Percentiles rank a stretch among this genome's conserved stretches.
phyloP scores from a whole-genome alignment of 2,888 invertebrate species.

The Caenorhabditis zanzibari region DNA sequence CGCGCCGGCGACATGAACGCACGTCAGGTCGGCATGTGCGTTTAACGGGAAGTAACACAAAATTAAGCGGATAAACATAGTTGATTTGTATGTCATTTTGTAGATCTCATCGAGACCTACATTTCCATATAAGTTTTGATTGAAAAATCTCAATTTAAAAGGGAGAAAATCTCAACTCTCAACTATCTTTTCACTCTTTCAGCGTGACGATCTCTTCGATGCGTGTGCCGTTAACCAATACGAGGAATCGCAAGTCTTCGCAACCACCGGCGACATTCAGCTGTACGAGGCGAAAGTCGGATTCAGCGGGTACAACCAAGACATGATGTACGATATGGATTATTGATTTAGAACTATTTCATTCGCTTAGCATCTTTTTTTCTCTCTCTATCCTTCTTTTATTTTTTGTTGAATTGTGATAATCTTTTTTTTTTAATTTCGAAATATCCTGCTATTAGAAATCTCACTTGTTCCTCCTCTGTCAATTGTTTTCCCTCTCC shows the following conservation, averaged over 20 bases:
- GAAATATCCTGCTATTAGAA: neutral
- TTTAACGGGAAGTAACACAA: too few relatives aligned
- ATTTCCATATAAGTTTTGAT: too few relatives aligned
- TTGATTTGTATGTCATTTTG: too few relatives aligned
- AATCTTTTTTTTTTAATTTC: slow-evolving; percentile 14
- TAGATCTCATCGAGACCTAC: too few relatives aligned
- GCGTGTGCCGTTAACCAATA: slow-evolving; percentile 72
- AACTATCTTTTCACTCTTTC: neutral
- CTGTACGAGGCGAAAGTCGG: slow-evolving; percentile 48
- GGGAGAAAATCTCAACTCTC: too few relatives aligned
- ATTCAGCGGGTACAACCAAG: slow-evolving; percentile 22
- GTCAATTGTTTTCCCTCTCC: neutral
- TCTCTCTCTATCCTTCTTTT: neutral
- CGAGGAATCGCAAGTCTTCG: slow-evolving; percentile 65
- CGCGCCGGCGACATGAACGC: too few relatives aligned
- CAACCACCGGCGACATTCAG: slow-evolving; percentile 39
- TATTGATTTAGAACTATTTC: slow-evolving; percentile 9
- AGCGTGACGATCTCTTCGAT: slow-evolving; percentile 69
- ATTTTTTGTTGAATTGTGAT: slow-evolving; percentile 32
- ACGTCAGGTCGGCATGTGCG: too few relatives aligned
- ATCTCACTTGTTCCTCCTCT: neutral
- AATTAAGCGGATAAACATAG: too few relatives aligned
- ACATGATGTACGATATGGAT: slow-evolving; percentile 54
- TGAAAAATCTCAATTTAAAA: too few relatives aligned
- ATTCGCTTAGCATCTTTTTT: slow-evolving; percentile 2